Conservation (phyloP, 2,113 vertebrate genomes). For the Irena cyanogastra region DNA sequence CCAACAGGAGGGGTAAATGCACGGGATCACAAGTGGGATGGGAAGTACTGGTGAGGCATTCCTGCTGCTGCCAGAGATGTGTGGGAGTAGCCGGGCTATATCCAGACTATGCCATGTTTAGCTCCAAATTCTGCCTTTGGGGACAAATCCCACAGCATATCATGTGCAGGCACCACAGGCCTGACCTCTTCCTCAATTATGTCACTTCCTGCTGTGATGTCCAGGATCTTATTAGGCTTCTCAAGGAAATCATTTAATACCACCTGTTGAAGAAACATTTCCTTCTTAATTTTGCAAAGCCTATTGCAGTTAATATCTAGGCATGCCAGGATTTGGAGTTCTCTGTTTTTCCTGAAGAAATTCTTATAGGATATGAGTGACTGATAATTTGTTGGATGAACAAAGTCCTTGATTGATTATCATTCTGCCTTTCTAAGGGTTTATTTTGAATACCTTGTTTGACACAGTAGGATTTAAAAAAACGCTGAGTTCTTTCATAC, state of each 20-base stretch:
- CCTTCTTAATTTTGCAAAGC: background rate
- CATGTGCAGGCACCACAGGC: background rate
- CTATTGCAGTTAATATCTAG: background rate
- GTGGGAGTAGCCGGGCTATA: background rate
- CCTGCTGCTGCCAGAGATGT: background rate
- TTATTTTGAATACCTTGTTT: background rate
- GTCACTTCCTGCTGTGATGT: background rate
- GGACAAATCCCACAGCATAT: background rate
- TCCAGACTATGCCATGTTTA: background rate
- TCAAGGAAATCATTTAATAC: background rate
- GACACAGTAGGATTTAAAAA: background rate
- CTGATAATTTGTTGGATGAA: background rate
- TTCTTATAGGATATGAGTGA: background rate
- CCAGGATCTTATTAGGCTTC: background rate
- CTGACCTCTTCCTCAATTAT: background rate
- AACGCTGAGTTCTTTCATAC: background rate
- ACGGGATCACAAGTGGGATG: background rate
- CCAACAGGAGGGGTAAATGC: background rate
- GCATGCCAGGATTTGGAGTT: background rate
- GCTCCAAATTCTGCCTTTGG: background rate
- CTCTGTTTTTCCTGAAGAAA: background rate
- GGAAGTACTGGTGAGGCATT: background rate
- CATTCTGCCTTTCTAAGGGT: background rate
- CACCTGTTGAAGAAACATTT: background rate
- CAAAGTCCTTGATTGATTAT: background rate